Evolutionary conservation across 2,888 invertebrate genomes (phyloP), one percentile per base, ranked within the genome.

Genomic region (Clostera curtula): DNA sequence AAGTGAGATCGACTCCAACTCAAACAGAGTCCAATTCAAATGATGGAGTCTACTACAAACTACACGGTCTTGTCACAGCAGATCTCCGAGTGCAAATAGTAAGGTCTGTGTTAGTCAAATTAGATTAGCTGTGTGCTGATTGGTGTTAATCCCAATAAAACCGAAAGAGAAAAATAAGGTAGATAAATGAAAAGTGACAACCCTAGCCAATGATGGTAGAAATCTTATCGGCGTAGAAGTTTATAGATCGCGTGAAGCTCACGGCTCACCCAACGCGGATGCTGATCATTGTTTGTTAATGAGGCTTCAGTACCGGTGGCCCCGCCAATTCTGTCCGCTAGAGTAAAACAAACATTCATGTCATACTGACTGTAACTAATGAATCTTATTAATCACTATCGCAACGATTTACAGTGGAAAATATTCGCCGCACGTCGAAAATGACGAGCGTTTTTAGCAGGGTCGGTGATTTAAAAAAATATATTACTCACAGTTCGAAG

Each of bases 281-380:
- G n/a, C 49, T 56, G 58, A 56, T 67, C 73, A 77, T 80, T 79
- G 82, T 79, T 74, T 79, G 80, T 64, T 79, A 80, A 80, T 79
- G 75, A 74, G 49, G 45, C 50, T 44, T 49, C 41, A 54, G 52
- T 58, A 64, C 68, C 65, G 68, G 69, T 68, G 69, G 71, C 59
- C 68, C 40, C n/a, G n/a, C 37, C 43, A 43, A 50, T 56, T 46
- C 40, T 35, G 40, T 49, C 43, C 43, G 43, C 51, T 55, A 51
- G 56, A 56, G 45, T 60, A 54, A 64, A 67, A 66, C 63, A 65
- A 71, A 67, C 65, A 70, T 62, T n/a, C 46, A 62, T 54, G 57
- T 61, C 57, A 55, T 53, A 40, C 47, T 54, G 62, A 64, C 62
- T 62, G 52, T 58, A 54, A 51, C 23, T 55, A 51, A 53, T 43